Conservation (phyloP, 2,113 vertebrate genomes). For the Labeo catla region DNA sequence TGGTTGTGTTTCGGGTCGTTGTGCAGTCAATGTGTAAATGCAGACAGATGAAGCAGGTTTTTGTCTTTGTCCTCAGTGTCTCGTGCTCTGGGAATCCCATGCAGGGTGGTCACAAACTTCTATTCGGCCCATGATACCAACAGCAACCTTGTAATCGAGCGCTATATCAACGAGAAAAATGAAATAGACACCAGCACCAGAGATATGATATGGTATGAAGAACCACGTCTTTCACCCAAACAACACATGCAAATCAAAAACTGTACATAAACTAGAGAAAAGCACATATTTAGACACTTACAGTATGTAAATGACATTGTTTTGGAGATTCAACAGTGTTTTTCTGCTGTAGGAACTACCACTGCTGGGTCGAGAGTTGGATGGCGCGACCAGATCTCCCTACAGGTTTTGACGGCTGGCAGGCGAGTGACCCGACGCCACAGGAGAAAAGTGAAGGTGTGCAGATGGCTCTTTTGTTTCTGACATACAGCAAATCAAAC, state of each 20-base stretch:
- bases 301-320: not conserved
- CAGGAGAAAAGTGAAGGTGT: slow-evolving; percentile 95
- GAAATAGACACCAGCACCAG: slow-evolving; percentile 68
- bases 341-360: slow-evolving; percentile 85
- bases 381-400: slow-evolving; percentile 89
- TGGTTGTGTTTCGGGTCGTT: not conserved
- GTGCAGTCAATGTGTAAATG: not conserved
- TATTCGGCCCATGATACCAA: slow-evolving; percentile 86
- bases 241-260: not conserved
- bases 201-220: slow-evolving; percentile 89
- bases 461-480: not conserved
- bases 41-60: not conserved
- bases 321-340: not conserved
- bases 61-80: slow-evolving; percentile 75
- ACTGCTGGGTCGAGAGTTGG: slow-evolving; percentile 96
- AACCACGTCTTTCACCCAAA: not conserved
- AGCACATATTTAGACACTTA: not conserved
- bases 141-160: slow-evolving; percentile 86
- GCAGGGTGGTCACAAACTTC: slow-evolving; percentile 88
- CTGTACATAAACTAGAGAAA: not conserved
- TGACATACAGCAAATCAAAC: not conserved
- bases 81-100: slow-evolving; percentile 84
- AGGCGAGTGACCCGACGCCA: slow-evolving; percentile 91
- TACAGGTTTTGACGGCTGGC: slow-evolving; percentile 86
- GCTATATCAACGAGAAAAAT: slow-evolving; percentile 68